Conservation (phyloP, 2,113 vertebrate species). For the Gavialis gangeticus region DNA sequence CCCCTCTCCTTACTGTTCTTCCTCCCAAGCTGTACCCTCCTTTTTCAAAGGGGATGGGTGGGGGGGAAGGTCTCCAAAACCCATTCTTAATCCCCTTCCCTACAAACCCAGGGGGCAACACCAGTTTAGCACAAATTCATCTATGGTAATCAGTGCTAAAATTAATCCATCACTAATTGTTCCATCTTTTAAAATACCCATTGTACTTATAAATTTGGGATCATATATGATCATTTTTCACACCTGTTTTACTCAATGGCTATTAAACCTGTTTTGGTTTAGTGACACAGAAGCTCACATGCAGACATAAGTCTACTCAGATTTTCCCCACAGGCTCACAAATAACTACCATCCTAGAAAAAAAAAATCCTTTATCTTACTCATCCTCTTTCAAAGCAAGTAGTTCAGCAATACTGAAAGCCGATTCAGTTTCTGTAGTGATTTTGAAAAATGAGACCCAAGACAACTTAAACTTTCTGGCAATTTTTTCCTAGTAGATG, state of each 20-base stretch:
- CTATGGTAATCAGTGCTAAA: neutral
- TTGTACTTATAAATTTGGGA: neutral
- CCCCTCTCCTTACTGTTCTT: too few relatives aligned
- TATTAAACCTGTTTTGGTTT: neutral
- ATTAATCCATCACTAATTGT: neutral
- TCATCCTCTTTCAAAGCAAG: neutral
- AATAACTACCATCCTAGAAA: neutral
- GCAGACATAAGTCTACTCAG: neutral
- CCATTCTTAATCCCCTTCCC: neutral
- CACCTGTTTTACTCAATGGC: neutral
- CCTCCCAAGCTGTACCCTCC: too few relatives aligned
- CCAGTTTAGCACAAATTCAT: too few relatives aligned
- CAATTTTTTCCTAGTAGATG: neutral
- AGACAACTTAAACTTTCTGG: neutral
- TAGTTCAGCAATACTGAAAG: neutral
- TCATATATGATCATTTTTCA: neutral
- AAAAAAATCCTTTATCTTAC: neutral
- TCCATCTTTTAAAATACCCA: neutral
- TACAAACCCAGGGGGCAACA: too few relatives aligned
- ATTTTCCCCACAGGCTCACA: too few relatives aligned
- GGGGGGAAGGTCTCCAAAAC: neutral
- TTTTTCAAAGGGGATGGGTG: too few relatives aligned
- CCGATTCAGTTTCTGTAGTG: neutral
- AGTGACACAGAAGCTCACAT: neutral
- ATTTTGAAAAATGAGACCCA: neutral